Percentiles rank a stretch among this genome's conserved stretches.
Evolutionary conservation across 2,797 vertebrate genomes (phyloP).

Genomic region (Furcifer pardalis): DNA sequence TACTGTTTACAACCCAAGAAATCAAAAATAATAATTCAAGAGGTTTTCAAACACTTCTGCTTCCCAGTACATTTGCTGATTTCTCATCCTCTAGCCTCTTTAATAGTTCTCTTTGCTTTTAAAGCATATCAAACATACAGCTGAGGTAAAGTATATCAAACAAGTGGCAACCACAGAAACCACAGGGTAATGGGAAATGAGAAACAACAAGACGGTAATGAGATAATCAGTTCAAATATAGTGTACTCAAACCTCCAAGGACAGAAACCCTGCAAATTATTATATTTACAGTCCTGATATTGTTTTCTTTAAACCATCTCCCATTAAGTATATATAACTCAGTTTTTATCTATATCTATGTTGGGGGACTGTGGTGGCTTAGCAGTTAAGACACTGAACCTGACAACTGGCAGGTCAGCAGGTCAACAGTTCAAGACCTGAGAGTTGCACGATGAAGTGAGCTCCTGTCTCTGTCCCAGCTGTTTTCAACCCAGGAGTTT

Average conservation of each 20-base stretch:
- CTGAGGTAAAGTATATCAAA: constrained; percentile 60
- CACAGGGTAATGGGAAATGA: constrained; percentile 14
- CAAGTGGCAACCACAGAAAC: constrained; percentile 30
- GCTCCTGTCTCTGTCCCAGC: too few species aligned
- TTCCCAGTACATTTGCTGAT: constrained; percentile 36
- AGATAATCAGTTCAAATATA: constrained; percentile 12
- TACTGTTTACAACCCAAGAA: constrained; percentile 36
- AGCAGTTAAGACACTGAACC: too few species aligned
- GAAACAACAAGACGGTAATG: constrained; percentile 28
- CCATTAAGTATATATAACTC: too few species aligned
- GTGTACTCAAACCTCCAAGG: constrained; percentile 22
- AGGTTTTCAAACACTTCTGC: constrained; percentile 34
- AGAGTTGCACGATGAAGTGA: too few species aligned
- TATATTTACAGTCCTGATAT: constrained; percentile 24
- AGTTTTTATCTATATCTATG: neutral
- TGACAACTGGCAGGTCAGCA: too few species aligned
- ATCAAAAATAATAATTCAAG: constrained; percentile 52
- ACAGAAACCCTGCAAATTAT: neutral
- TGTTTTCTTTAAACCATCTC: constrained; percentile 19
- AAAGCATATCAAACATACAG: constrained; percentile 52
- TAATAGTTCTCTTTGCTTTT: constrained; percentile 52
- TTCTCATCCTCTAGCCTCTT: constrained; percentile 26
- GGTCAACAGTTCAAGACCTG: too few species aligned
- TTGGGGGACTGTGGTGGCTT: too few species aligned
- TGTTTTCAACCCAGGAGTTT: too few species aligned